Conservation (phyloP, 1,140 invertebrate genomes). For the Araneus ventricosus region DNA sequence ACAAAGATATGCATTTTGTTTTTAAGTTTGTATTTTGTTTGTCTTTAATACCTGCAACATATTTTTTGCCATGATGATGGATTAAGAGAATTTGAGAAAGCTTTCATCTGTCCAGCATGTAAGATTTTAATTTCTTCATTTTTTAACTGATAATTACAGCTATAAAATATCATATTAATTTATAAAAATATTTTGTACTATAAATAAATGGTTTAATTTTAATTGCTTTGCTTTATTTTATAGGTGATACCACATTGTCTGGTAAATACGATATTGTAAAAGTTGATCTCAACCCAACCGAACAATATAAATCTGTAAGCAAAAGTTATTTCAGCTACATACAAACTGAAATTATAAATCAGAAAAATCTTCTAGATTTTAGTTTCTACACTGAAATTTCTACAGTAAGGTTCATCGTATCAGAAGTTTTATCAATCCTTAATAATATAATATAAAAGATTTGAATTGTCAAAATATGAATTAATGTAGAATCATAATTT, state of each 20-base stretch:
- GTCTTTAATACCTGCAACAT: constrained; percentile 71
- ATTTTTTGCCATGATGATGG: constrained; percentile 80
- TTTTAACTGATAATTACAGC: too few species aligned
- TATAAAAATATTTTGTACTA: neutral
- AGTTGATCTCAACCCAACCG: constrained; percentile 78
- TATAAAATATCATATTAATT: too few species aligned
- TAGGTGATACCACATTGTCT: constrained; percentile 78
- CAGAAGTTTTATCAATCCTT: too few species aligned
- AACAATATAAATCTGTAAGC: constrained; percentile 80
- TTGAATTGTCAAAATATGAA: too few species aligned
- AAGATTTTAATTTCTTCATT: constrained; percentile 47
- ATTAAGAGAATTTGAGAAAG: constrained; percentile 79
- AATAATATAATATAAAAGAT: too few species aligned
- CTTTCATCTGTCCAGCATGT: constrained; percentile 79
- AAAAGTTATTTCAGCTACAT: neutral
- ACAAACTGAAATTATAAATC: too few species aligned
- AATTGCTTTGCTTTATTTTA: neutral
- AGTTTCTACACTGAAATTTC: too few species aligned
- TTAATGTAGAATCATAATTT: too few species aligned
- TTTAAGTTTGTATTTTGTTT: neutral
- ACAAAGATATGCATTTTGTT: too few species aligned
- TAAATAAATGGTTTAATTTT: neutral
- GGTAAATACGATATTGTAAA: constrained; percentile 79
- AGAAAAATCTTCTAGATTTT: too few species aligned
- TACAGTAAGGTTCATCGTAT: too few species aligned